These are phyloP conservation scores for Ceyx margarethae DNA, from an alignment of 2,113 vertebrate species.

Conservation along the genomic window DNA sequence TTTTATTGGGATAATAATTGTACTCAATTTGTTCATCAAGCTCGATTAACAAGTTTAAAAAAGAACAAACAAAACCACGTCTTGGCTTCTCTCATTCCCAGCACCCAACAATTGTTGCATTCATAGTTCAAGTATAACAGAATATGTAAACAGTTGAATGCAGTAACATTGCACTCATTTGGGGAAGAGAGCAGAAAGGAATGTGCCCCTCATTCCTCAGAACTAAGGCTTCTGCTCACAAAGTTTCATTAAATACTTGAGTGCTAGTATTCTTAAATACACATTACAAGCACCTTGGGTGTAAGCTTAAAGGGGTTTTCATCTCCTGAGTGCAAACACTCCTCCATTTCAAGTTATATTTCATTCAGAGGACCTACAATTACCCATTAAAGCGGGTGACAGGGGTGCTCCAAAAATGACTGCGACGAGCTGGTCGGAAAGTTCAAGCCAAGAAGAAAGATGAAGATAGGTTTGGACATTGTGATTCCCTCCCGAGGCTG, in stretches of 20 bases:
- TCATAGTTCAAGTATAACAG: constrained; percentile 15
- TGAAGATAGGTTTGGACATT: too few relatives aligned
- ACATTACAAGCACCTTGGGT: not conserved
- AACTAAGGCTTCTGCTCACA: not conserved
- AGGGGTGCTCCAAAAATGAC: not conserved
- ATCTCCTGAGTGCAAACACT: not conserved
- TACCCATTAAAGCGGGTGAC: not conserved
- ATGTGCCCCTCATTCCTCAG: not conserved
- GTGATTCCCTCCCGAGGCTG: too few relatives aligned
- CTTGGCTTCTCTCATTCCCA: not conserved
- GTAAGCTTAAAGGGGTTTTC: not conserved
- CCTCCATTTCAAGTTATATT: not conserved
- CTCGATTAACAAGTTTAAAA: not conserved
- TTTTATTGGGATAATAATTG: not conserved
- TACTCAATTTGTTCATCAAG: not conserved
- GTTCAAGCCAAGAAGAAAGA: too few relatives aligned
- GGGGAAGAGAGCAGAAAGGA: not conserved
- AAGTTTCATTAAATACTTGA: not conserved
- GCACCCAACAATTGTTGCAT: not conserved
- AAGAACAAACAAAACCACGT: not conserved
- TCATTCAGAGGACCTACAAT: not conserved
- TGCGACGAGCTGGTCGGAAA: not conserved
- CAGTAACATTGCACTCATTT: not conserved
- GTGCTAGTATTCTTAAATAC: not conserved
- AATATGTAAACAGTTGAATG: constrained; percentile 14